Base-by-base conservation (phyloP, 2,113 vertebrate species). In the Menura novaehollandiae region DNA sequence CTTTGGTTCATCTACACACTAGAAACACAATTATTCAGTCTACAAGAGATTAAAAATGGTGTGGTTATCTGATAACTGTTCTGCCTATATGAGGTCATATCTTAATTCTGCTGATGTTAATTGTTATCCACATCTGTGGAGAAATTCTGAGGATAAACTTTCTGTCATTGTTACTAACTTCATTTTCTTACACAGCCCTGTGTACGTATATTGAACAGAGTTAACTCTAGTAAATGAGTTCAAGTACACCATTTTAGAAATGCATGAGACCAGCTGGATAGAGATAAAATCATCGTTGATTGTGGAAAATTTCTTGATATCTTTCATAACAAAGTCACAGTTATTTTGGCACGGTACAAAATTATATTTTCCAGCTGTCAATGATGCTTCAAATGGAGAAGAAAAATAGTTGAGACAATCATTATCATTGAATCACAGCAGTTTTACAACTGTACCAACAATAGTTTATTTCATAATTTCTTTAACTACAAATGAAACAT, bases 361-460 rank as follows among this genome's bases (percentile, higher is more conserved):
- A 62, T 73, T 12, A 51, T 88, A 71, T 63, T 93, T 91, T 94
- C 92, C 72, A 95, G 18, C 86, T 91, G 72, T 62, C 92, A 90
- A 17, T 90, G 58, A 32, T 91, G 21, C 10, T 96, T 90, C 67
- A 76, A 80, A 80, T 56, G 63, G 21, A 72, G 62, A 88, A 89
- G 35, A 53, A 82, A 51, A 91, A 69, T 19, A 67, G 22, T 56
- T 87, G 69, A 73, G 43, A 35, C 33, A 89, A 52, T 72, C 9
- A 80, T 68, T 63, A 56, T 52, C 73, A 44, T 14, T 9, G 62
- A 91, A 75, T 91, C 41, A 53, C 53, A 78, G 52, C 30, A 82
- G 47, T 81, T 91, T 79, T 94, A 56, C 59, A 89, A 71, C 49
- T 90, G 21, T 23, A 69, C 33, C 14, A 91, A 76, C 58, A 89